Percentiles rank a stretch among this genome's conserved stretches.
These are phyloP conservation scores for Melipona beecheii DNA, from an alignment of 2,888 invertebrate genomes.

Conservation along the genomic window DNA sequence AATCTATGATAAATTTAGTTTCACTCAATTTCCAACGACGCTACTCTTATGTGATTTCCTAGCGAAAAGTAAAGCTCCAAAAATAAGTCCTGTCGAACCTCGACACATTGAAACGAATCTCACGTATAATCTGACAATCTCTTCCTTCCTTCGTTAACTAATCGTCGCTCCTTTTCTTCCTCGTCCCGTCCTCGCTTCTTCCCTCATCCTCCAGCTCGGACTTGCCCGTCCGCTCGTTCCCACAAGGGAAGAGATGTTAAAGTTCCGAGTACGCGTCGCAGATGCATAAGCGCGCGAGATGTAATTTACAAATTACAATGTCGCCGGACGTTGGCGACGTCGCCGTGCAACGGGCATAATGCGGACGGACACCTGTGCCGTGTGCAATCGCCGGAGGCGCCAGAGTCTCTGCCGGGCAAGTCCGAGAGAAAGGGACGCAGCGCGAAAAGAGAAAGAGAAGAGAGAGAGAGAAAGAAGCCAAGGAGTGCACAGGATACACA, in stretches of 20 bases:
- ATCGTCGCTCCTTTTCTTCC: too few species aligned
- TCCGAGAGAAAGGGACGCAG: slow-evolving; percentile 41
- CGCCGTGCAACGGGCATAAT: slow-evolving; percentile 67
- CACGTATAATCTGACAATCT: too few species aligned
- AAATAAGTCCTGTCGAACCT: too few species aligned
- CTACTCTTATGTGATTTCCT: too few species aligned
- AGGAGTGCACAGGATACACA: slow-evolving; percentile 24
- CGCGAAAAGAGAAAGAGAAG: background rate
- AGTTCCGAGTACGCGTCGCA: background rate
- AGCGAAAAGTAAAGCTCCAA: too few species aligned
- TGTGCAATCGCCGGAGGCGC: slow-evolving; percentile 75
- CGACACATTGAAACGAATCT: too few species aligned
- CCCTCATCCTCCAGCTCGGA: too few species aligned
- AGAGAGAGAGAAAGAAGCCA: background rate
- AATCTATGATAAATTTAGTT: too few species aligned
- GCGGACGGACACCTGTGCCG: slow-evolving; percentile 76
- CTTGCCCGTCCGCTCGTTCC: background rate
- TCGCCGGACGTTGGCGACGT: slow-evolving; percentile 72
- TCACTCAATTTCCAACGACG: too few species aligned
- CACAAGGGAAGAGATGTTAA: background rate
- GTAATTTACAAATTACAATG: slow-evolving; percentile 79
- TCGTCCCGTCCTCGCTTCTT: background rate
- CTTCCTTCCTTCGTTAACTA: background rate
- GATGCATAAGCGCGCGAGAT: slow-evolving; percentile 26
- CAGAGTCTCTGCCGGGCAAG: slow-evolving; percentile 47